phyloP scores from a whole-genome alignment of 1,140 invertebrate genomes.

The Dendrolimus punctatus region DNA sequence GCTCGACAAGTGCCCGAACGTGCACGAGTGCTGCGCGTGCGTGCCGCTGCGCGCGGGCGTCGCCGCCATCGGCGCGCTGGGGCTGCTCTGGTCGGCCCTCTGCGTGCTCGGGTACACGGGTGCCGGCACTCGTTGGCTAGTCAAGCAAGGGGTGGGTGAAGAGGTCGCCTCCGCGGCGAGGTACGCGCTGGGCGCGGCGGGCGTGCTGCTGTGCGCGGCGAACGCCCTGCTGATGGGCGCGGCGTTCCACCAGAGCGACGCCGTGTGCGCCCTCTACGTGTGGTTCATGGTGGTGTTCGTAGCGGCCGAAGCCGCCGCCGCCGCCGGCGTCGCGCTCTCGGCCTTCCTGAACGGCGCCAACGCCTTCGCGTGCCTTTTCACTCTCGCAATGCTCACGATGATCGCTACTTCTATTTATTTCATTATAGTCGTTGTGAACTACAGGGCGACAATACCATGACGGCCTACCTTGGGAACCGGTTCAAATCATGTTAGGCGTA shows the following conservation, averaged over 20 bases:
- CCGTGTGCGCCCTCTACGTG: conserved; percentile 33
- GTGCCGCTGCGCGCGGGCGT: conserved; percentile 19
- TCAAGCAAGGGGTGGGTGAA: conserved; percentile 9
- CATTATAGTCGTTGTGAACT: conserved; percentile 22
- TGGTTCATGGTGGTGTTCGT: conserved; percentile 21
- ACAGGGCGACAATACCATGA: conserved; percentile 27
- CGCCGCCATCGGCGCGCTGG: conserved; percentile 9
- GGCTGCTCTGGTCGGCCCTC: conserved; percentile 9
- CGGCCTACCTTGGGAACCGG: background rate
- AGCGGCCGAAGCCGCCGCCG: conserved; percentile 5
- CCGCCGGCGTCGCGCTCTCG: background rate
- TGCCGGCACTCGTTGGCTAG: conserved; percentile 7
- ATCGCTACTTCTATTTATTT: conserved; percentile 13
- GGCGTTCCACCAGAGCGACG: conserved; percentile 16
- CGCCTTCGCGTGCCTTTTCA: conserved; percentile 9
- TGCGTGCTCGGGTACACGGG: conserved; percentile 16
- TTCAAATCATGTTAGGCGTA: no score
- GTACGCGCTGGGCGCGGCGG: conserved; percentile 17
- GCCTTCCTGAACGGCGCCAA: conserved; percentile 6
- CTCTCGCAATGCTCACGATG: conserved; percentile 4
- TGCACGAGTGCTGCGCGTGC: conserved; percentile 21
- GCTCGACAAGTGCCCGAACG: conserved; percentile 20
- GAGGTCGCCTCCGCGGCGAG: conserved; percentile 8
- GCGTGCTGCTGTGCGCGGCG: conserved; percentile 18
- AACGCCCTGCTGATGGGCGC: conserved; percentile 29